phyloP scores from a whole-genome alignment of 2,888 invertebrate species.

The Drosophila algonquin region DNA sequence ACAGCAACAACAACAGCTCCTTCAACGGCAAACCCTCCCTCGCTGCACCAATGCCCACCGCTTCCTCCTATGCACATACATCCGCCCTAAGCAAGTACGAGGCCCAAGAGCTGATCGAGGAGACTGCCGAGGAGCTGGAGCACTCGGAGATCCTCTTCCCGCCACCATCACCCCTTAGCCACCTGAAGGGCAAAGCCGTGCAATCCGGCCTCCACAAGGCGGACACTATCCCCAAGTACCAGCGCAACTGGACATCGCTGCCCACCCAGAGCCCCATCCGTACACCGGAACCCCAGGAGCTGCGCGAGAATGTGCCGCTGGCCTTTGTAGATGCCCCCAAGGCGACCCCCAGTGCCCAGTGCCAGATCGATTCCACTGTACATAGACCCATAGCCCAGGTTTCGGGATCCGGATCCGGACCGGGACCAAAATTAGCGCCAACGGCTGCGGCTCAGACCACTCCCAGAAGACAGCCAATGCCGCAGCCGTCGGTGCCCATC shows the following conservation, averaged over 20 bases:
- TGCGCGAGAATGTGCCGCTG: slow-evolving; percentile 84
- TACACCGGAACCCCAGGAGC: slow-evolving; percentile 86
- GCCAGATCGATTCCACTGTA: slow-evolving; percentile 50
- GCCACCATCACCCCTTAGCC: slow-evolving; percentile 83
- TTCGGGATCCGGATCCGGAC: slow-evolving; percentile 3
- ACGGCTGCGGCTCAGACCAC: slow-evolving; percentile 58
- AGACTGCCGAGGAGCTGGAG: slow-evolving; percentile 81
- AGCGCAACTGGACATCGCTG: slow-evolving; percentile 86
- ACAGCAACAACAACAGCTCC: slow-evolving; percentile 10
- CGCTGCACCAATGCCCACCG: background rate
- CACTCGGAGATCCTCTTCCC: slow-evolving; percentile 80
- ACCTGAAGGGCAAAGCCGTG: slow-evolving; percentile 78
- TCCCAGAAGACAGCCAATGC: slow-evolving; percentile 23
- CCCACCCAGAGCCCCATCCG: slow-evolving; percentile 86
- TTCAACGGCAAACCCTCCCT: background rate
- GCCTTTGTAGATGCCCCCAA: slow-evolving; percentile 83
- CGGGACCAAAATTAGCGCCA: slow-evolving; percentile 26
- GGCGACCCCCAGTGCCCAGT: slow-evolving; percentile 29
- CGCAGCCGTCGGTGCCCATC: slow-evolving; percentile 77
- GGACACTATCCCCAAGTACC: slow-evolving; percentile 87
- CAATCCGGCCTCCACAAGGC: slow-evolving; percentile 87
- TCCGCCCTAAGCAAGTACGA: slow-evolving; percentile 41
- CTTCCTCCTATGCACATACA: background rate
- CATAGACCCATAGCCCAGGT: slow-evolving; percentile 70
- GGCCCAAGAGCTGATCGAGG: slow-evolving; percentile 78